phyloP scores from a whole-genome alignment of 2,113 vertebrate genomes.

The Ictalurus furcatus region DNA sequence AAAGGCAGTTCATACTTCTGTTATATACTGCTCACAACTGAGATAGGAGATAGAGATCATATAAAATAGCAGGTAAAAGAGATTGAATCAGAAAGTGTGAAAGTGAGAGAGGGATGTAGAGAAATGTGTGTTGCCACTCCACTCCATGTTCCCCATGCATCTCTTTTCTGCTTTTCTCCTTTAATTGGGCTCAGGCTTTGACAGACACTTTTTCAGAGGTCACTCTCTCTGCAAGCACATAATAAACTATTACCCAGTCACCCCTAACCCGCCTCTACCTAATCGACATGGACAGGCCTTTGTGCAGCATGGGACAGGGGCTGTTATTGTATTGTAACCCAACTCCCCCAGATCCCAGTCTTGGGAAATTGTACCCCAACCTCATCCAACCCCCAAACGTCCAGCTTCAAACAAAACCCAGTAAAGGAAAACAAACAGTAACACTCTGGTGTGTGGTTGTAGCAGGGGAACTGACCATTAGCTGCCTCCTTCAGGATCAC shows the following conservation, averaged over 20 bases:
- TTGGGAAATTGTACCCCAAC: slow-evolving; percentile 5
- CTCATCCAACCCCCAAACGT: background rate
- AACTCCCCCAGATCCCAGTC: slow-evolving; percentile 36
- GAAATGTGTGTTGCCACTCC: slow-evolving; percentile 65
- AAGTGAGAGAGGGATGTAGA: slow-evolving; percentile 52
- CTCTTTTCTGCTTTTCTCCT: slow-evolving; percentile 56
- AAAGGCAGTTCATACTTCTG: background rate
- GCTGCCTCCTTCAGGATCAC: background rate
- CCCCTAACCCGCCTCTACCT: slow-evolving; percentile 56
- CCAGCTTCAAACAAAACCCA: background rate
- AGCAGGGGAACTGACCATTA: slow-evolving; percentile 26
- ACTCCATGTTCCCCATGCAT: slow-evolving; percentile 49
- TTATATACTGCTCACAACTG: background rate
- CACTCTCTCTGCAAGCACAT: slow-evolving; percentile 69
- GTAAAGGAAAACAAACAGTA: slow-evolving; percentile 71
- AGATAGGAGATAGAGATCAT: background rate
- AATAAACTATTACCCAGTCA: slow-evolving; percentile 75
- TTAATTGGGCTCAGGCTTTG: slow-evolving; percentile 70
- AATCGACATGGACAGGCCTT: slow-evolving; percentile 75
- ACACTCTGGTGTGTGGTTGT: slow-evolving; percentile 54
- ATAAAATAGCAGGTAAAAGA: background rate
- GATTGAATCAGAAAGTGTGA: background rate
- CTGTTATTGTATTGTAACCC: slow-evolving; percentile 72
- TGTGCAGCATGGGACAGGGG: slow-evolving; percentile 65
- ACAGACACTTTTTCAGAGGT: slow-evolving; percentile 68